These are phyloP conservation scores for Platycercus adscitus DNA, from an alignment of 2,113 vertebrate species.

Conservation along the genomic window DNA sequence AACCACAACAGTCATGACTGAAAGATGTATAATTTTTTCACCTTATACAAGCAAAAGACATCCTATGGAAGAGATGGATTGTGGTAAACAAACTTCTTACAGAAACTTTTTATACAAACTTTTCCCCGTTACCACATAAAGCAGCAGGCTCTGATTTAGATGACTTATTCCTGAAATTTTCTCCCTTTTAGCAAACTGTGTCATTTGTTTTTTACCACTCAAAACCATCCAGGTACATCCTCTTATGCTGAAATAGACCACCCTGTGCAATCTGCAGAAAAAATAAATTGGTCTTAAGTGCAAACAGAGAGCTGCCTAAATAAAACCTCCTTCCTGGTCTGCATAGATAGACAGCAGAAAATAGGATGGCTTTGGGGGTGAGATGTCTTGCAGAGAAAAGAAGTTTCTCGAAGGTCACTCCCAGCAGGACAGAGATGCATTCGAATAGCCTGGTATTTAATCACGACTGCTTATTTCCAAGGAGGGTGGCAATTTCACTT, in stretches of 20 bases:
- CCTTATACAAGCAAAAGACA: neutral
- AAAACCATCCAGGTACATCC: neutral
- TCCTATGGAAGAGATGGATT: neutral
- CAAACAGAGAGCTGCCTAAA: constrained; percentile 4
- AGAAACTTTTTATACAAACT: neutral
- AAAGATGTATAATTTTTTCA: neutral
- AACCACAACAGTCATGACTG: neutral
- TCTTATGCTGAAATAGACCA: neutral
- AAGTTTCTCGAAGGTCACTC: constrained; percentile 55
- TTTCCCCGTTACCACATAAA: neutral
- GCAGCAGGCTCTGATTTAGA: neutral
- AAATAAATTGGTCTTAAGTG: constrained; percentile 27
- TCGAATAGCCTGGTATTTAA: constrained; percentile 30
- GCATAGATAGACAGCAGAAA: neutral
- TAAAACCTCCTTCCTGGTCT: neutral
- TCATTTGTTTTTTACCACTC: constrained; percentile 17
- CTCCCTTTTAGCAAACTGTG: neutral
- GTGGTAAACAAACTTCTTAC: neutral
- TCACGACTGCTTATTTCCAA: constrained; percentile 27
- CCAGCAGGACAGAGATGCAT: constrained; percentile 32
- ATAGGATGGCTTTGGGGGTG: neutral
- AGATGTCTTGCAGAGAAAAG: constrained; percentile 24
- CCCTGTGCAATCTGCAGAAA: neutral
- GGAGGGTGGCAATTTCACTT: constrained; percentile 16
- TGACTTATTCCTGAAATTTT: neutral